Percentiles rank a stretch among this genome's conserved stretches.
Evolutionary conservation across 2,113 vertebrate genomes (phyloP).

Genomic region (Drymodes brunneopygia): DNA sequence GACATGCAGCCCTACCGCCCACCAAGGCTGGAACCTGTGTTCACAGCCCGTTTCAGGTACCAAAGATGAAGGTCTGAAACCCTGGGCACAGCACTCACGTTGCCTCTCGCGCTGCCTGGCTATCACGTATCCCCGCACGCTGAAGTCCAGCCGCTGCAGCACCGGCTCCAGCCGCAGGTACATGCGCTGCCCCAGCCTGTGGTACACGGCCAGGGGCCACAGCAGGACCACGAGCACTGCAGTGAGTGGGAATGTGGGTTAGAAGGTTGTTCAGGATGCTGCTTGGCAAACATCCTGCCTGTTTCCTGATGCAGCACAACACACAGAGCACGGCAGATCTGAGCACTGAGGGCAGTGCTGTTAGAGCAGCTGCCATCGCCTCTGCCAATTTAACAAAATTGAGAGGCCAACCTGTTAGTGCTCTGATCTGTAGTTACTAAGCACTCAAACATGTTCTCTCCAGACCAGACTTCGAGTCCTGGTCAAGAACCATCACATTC

Average conservation of each 20-base stretch:
- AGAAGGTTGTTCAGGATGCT: background rate
- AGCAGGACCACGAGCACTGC: conserved; percentile 83
- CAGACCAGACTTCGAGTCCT: background rate
- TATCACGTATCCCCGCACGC: conserved; percentile 87
- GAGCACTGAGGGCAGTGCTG: background rate
- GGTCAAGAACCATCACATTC: background rate
- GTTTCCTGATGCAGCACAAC: fast-evolving
- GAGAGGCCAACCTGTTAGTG: background rate
- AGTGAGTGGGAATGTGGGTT: background rate
- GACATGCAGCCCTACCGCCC: background rate
- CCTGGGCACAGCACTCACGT: conserved; percentile 72
- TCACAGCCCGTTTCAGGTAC: background rate
- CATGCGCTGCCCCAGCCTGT: conserved; percentile 80
- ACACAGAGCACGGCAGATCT: background rate
- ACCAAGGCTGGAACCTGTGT: fast-evolving
- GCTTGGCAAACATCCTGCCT: background rate
- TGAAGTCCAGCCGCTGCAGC: conserved; percentile 92
- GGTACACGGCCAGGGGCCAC: conserved; percentile 86
- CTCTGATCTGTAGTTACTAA: background rate
- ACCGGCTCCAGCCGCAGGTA: conserved; percentile 84
- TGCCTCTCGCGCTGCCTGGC: conserved; percentile 86
- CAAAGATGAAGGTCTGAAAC: background rate
- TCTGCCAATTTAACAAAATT: background rate
- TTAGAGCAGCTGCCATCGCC: background rate
- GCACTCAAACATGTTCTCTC: background rate